phyloP scores from a whole-genome alignment of 1,140 invertebrate genomes.

The Andricus grossulariae region DNA sequence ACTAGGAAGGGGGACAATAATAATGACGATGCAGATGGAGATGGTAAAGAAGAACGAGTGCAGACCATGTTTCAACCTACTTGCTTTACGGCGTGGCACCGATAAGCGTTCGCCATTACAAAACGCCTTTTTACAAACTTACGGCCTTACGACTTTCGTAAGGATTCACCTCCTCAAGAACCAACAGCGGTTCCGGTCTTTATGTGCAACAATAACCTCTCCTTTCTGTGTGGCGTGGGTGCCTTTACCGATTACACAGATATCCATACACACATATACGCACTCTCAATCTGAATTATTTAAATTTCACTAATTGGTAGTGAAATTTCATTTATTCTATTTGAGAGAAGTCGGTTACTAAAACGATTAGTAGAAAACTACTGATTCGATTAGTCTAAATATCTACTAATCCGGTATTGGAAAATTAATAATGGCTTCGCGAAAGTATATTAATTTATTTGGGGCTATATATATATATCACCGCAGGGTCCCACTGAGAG shows the following conservation, averaged over 20 bases:
- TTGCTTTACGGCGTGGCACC: slow-evolving; percentile 47
- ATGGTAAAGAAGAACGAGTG: slow-evolving; percentile 34
- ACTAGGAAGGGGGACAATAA: slow-evolving; percentile 35
- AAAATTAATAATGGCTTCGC: too few species aligned
- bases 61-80: slow-evolving; percentile 46
- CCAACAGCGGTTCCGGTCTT: slow-evolving; percentile 14
- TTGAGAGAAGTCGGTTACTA: too few species aligned
- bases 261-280: too few species aligned
- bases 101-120: slow-evolving; percentile 34
- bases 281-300: too few species aligned
- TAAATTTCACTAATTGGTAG: too few species aligned
- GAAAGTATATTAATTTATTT: too few species aligned
- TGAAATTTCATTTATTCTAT: too few species aligned
- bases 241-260: not conserved
- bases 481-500: too few species aligned
- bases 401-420: too few species aligned
- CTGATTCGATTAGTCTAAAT: too few species aligned
- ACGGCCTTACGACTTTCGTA: not conserved
- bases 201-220: slow-evolving; percentile 6
- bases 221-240: not conserved
- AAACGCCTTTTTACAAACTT: slow-evolving; percentile 1
- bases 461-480: too few species aligned
- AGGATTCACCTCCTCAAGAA: slow-evolving; percentile 19
- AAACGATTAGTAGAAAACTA: too few species aligned
- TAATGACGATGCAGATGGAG: slow-evolving; percentile 33